Percentiles rank a stretch among this genome's conserved stretches.
Conservation (phyloP, 2,797 vertebrate species). For the Cryptoblepharus egeriae region DNA sequence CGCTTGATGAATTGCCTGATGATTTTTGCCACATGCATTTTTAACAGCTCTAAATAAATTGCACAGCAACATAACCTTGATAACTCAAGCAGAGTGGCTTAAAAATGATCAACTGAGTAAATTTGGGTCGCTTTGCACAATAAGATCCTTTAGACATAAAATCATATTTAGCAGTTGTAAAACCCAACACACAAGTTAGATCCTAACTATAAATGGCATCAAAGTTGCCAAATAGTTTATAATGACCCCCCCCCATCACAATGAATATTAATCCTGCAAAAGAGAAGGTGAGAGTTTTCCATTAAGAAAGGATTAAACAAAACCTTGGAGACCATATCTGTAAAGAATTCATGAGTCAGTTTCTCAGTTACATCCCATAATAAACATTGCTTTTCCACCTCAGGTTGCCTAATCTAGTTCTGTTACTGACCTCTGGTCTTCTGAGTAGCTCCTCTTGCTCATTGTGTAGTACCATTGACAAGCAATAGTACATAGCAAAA, state of each 20-base stretch:
- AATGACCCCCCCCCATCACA: background rate
- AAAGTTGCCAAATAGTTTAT: background rate
- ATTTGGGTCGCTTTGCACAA: background rate
- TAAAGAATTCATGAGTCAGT: background rate
- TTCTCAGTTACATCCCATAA: background rate
- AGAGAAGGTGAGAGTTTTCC: background rate
- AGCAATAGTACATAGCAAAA: background rate
- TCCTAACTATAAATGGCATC: background rate
- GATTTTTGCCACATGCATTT: conserved; percentile 25
- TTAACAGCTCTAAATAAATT: conserved; percentile 34
- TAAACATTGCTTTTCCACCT: background rate
- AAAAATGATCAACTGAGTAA: conserved; percentile 5
- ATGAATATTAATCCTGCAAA: background rate
- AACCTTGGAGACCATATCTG: background rate
- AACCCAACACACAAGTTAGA: background rate
- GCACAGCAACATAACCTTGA: background rate
- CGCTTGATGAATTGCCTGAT: conserved; percentile 36
- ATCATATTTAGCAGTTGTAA: background rate
- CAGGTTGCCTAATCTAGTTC: background rate
- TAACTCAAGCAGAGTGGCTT: conserved; percentile 7
- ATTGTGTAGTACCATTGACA: background rate
- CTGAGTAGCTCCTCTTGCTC: background rate
- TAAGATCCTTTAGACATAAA: background rate
- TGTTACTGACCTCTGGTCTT: background rate
- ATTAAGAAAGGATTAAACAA: background rate